Conservation (phyloP, 2,888 invertebrate species). For the Ormia ochracea region DNA sequence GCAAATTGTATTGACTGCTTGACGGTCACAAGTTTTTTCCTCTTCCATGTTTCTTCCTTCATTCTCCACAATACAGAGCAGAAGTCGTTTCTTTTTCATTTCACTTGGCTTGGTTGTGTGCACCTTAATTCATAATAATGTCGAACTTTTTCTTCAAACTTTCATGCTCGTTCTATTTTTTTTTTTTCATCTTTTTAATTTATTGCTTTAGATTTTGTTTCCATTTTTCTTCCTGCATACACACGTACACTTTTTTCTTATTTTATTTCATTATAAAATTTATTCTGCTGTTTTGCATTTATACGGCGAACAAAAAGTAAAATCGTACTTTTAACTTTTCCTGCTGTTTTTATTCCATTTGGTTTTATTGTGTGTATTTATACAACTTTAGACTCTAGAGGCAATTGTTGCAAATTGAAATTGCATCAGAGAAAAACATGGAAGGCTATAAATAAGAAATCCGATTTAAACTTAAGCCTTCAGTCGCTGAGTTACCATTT, state of each 20-base stretch:
- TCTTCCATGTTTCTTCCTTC: not conserved
- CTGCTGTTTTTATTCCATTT: not conserved
- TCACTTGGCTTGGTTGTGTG: not conserved
- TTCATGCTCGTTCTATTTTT: too few relatives aligned
- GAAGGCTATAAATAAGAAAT: conserved; percentile 8
- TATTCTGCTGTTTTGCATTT: conserved; percentile 35
- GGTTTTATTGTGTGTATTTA: conserved; percentile 17
- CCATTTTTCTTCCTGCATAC: not conserved
- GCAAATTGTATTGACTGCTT: conserved; percentile 44
- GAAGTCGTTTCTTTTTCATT: not conserved
- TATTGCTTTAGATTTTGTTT: conserved; percentile 33
- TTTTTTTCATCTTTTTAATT: not conserved
- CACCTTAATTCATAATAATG: conserved; percentile 46
- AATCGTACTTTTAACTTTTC: conserved; percentile 25
- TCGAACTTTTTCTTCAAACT: conserved; percentile 24
- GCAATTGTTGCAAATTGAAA: conserved; percentile 38
- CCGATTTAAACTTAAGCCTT: not conserved
- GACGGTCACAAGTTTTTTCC: not conserved
- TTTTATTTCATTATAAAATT: conserved; percentile 8
- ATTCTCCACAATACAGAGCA: conserved; percentile 6
- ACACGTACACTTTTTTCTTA: not conserved
- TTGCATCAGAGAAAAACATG: conserved; percentile 12
- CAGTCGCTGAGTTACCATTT: not conserved
- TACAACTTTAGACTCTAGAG: conserved; percentile 22
- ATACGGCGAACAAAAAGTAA: conserved; percentile 1